Conservation (phyloP, 64 coral and sea anemone species). For the Porites lutea region DNA sequence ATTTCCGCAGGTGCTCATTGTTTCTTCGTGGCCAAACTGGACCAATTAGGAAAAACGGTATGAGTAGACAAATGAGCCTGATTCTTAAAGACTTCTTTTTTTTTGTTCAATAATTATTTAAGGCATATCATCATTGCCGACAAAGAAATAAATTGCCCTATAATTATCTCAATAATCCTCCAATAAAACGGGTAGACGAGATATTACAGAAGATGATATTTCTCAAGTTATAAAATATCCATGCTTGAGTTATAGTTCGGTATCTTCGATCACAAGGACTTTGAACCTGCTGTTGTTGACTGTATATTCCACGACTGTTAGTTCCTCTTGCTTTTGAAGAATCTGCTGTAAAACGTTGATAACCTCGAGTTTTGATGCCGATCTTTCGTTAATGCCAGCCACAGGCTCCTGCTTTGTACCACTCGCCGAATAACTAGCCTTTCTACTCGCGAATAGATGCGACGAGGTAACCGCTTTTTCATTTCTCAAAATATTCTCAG, state of each 20-base stretch:
- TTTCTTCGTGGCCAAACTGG: too few species aligned
- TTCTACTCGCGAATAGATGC: not conserved
- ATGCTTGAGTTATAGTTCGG: slow-evolving; percentile 1
- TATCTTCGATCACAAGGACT: slow-evolving; percentile 46
- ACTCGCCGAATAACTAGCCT: not conserved
- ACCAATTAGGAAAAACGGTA: too few species aligned
- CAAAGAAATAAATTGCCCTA: too few species aligned
- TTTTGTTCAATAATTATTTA: too few species aligned
- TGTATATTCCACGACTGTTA: slow-evolving; percentile 28
- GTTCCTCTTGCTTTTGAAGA: slow-evolving; percentile 44
- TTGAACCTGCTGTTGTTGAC: slow-evolving; percentile 46
- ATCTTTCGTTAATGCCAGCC: not conserved
- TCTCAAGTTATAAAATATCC: too few species aligned
- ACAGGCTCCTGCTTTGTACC: not conserved
- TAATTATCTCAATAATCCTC: too few species aligned
- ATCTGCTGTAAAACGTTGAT: slow-evolving; percentile 27
- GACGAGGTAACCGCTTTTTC: not conserved
- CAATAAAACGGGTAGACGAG: too few species aligned
- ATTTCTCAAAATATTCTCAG: slow-evolving; percentile 3
- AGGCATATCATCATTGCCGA: too few species aligned
- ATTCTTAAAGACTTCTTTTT: too few species aligned
- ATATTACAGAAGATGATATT: too few species aligned
- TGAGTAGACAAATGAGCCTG: too few species aligned
- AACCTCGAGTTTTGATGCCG: slow-evolving; percentile 21
- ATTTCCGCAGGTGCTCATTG: too few species aligned